Base-by-base conservation (phyloP, 2,888 invertebrate genomes). In the Plutella xylostella region DNA sequence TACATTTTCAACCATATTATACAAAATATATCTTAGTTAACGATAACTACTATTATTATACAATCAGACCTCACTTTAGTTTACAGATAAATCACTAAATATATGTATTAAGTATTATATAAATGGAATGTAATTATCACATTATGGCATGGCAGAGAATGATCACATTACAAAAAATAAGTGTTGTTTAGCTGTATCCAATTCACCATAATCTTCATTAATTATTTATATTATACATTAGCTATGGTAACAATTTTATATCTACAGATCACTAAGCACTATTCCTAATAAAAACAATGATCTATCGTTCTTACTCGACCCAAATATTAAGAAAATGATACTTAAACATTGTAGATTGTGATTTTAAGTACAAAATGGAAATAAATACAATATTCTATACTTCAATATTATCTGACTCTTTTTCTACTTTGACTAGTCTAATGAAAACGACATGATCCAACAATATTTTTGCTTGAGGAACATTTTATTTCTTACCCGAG, bases 21-120 rank as follows among this genome's bases (percentile, higher is more conserved):
- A 83, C 82, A 83, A 79, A 74, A 78, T 78, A 79, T 75, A 72
- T 72, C 77, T 80, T 77, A 82, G 73, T 74, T 77, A 80, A 80
- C 75, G 74, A 76, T 59, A 72, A 55, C 68, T 64, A 46, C 21
- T 34, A 70, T 64, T 75, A 76, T 75, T 72, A 72, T 80, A 80
- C 79, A 80, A 72, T 79, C 79, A 77, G 72, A 78, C 74, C 72
- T 72, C 66, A 64, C 71, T 72, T 69, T 68, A 62, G 60, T 58
- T 61, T 66, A 62, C 6, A n/a, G 12, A 17, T 17, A 54, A 65
- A 74, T 69, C 59, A 70, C 70, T 74, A 70, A 65, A 71, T 59
- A 52, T 50, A 53, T 59, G 59, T 59, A 55, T 55, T 67, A 68
- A 61, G 64, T 63, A 67, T 60, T 19, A 25, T 25, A 42, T 21